Percentiles rank a stretch among this genome's conserved stretches.
These are phyloP conservation scores for Cydia amplana DNA, from an alignment of 1,140 invertebrate genomes.

Conservation along the genomic window DNA sequence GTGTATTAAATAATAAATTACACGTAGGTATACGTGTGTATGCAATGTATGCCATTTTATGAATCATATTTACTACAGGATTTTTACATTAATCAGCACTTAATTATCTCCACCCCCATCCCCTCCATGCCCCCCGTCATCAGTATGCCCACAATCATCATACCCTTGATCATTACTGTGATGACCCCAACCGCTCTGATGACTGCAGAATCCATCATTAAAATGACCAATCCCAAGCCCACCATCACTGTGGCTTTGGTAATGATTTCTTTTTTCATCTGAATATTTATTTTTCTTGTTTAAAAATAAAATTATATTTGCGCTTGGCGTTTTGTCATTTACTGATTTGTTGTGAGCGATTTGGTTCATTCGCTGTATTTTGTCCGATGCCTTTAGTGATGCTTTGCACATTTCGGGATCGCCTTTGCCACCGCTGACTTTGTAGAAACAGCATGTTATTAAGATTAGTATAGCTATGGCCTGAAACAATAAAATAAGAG, in stretches of 20 bases:
- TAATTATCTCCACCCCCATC: background rate
- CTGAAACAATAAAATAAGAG: background rate
- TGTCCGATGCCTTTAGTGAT: background rate
- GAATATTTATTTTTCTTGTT: background rate
- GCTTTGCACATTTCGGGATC: background rate
- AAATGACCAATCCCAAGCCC: background rate
- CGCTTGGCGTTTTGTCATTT: background rate
- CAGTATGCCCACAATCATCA: background rate
- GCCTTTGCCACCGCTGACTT: background rate
- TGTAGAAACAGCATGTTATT: conserved; percentile 1
- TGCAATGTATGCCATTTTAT: background rate
- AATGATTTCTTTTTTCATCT: background rate
- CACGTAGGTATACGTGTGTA: too few relatives aligned
- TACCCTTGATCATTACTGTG: background rate
- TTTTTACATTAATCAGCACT: background rate
- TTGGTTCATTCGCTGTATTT: background rate
- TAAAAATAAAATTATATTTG: background rate
- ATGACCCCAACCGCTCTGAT: background rate
- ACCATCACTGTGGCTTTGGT: background rate
- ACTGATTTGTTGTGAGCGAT: background rate
- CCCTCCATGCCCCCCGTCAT: background rate
- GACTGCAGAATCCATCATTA: background rate
- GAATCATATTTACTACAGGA: background rate
- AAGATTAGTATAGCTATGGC: background rate
- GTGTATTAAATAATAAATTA: too few relatives aligned